Evolutionary conservation across 2,888 invertebrate species (phyloP).

Genomic region (Sinelater perroti): DNA sequence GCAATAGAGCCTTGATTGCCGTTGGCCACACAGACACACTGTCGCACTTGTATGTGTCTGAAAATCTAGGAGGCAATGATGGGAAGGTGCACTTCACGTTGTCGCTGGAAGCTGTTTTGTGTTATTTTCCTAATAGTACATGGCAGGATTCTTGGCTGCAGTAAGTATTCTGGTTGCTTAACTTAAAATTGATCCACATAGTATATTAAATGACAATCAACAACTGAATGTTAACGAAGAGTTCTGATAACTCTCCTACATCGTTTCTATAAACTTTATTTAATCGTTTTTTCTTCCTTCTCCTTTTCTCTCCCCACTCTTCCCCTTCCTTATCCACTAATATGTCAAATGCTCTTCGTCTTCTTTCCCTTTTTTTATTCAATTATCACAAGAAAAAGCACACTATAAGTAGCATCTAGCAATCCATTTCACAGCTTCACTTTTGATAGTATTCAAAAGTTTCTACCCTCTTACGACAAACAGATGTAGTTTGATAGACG

Average conservation of each 20-base stretch:
- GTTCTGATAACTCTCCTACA: no score
- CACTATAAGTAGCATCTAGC: no score
- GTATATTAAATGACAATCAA: not conserved
- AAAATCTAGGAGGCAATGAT: constrained; percentile 64
- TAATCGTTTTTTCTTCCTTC: not conserved
- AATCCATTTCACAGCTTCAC: no score
- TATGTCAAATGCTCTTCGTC: no score
- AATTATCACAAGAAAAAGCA: no score
- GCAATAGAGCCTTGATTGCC: constrained; percentile 81
- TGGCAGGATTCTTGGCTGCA: constrained; percentile 85
- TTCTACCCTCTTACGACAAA: no score
- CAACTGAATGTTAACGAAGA: no score
- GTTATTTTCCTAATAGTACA: constrained; percentile 83
- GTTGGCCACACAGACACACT: constrained; percentile 78
- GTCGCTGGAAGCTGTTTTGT: constrained; percentile 82
- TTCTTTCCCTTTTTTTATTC: no score
- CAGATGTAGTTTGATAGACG: no score
- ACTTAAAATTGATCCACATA: not conserved
- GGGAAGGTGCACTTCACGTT: constrained; percentile 75
- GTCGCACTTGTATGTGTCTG: constrained; percentile 85
- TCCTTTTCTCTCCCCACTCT: no score
- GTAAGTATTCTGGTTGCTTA: constrained; percentile 73
- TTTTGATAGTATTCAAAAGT: no score
- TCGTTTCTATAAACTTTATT: not conserved
- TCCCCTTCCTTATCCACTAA: no score